Conservation (phyloP, 2,888 invertebrate genomes). For the Heliconius aoede region DNA sequence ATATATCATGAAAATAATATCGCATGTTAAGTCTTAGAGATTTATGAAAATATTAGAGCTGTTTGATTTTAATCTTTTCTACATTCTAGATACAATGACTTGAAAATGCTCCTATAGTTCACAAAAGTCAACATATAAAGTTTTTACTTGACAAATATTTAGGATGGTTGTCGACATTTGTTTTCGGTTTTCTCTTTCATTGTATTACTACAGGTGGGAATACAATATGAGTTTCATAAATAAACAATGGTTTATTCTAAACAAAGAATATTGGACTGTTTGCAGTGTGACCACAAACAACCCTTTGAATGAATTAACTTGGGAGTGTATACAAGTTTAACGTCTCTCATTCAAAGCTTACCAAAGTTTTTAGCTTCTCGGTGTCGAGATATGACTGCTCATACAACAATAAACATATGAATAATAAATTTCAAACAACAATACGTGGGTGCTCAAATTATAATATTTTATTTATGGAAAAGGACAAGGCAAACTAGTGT, state of each 20-base stretch:
- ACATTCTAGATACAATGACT: too few relatives aligned
- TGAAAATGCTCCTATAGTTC: neutral
- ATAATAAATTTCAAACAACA: neutral
- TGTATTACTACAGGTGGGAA: constrained; percentile 17
- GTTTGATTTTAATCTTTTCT: too few relatives aligned
- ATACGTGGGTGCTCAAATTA: neutral
- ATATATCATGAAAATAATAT: neutral
- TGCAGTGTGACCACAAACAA: constrained; percentile 42
- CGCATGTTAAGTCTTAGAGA: too few relatives aligned
- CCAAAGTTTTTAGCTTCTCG: constrained; percentile 30
- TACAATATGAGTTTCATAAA: constrained; percentile 30
- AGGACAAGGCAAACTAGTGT: too few relatives aligned
- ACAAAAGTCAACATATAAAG: neutral
- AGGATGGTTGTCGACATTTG: neutral
- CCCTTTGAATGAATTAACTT: constrained; percentile 44
- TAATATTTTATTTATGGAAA: too few relatives aligned
- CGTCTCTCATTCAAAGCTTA: constrained; percentile 27
- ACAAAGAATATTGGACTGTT: constrained; percentile 41
- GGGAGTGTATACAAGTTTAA: constrained; percentile 32
- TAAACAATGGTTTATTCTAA: constrained; percentile 30
- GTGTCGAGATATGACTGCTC: constrained; percentile 11
- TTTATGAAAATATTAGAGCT: too few relatives aligned
- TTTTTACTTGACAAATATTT: neutral
- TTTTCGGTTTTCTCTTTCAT: neutral
- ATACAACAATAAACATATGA: constrained; percentile 6